Evolutionary conservation across 2,888 invertebrate genomes (phyloP).

Genomic region (Lysandra bellargus): DNA sequence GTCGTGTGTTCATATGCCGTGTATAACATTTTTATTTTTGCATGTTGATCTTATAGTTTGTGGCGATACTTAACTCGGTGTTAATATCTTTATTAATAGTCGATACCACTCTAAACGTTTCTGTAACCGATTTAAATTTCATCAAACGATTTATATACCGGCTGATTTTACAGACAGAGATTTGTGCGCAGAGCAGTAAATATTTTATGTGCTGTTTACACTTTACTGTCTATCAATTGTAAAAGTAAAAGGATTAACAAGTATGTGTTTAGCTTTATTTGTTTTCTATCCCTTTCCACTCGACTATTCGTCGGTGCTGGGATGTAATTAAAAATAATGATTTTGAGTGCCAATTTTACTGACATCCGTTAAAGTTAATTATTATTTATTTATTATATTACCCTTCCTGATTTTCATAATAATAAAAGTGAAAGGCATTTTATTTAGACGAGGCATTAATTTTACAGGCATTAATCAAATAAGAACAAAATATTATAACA

Average conservation of each 20-base stretch:
- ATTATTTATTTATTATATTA: background rate
- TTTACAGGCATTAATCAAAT: background rate
- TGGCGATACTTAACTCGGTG: background rate
- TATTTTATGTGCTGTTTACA: conserved; percentile 3
- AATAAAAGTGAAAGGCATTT: background rate
- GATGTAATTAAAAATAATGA: background rate
- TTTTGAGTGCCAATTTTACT: background rate
- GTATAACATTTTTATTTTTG: background rate
- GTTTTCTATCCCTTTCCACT: background rate
- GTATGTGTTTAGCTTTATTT: background rate
- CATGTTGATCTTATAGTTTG: background rate
- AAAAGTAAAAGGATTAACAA: background rate
- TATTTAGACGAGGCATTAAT: background rate
- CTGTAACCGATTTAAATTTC: conserved; percentile 8
- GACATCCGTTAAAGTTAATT: background rate
- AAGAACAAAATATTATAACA: background rate
- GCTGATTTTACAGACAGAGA: conserved; percentile 15
- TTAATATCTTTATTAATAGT: background rate
- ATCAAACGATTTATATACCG: background rate
- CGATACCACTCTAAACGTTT: background rate
- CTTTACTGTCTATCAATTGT: background rate
- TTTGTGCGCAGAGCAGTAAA: conserved; percentile 10
- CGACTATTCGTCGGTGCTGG: background rate
- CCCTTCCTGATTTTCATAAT: background rate
- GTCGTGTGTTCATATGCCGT: background rate